Base-by-base conservation (phyloP, 2,113 vertebrate species). In the Etia nguti region DNA sequence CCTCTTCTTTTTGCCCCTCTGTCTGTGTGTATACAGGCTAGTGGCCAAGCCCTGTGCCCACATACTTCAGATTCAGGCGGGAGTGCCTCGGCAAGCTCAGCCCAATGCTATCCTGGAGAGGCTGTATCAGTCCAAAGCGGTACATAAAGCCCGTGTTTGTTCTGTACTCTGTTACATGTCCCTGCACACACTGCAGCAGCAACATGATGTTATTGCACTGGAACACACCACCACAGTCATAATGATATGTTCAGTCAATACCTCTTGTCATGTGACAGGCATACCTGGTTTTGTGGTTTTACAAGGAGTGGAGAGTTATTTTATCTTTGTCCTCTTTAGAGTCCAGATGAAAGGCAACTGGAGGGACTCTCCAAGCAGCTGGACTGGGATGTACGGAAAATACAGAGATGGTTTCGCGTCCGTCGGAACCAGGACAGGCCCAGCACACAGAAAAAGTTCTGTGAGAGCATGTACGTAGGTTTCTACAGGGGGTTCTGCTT, bases 291-390 rank as follows among this genome's bases (percentile, higher is more conserved):
- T 84, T 86, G 36, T 83, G 60, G 68, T 65, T 82, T 70, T 77
- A 56, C 55, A 54, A 81, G 57, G 52, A 46, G 3, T 62, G 8
- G 18, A 12, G 34, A 60, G 79, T 85, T 18, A 80, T 50, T 41
- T 77, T 62, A 50, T 75, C 24, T 80, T 38, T 88, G 36, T 89
- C 29, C 9, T 80, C 85, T 46, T 68, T 82, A 99, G 98, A 95
- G 96, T 93, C 98, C 97, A 38, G 97, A 98, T 92, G 95, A 96
- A 24, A 98, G 96, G 92, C 97, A 98, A 80, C 80, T 99, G 91
- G 97, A 98, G 81, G 98, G 98, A 29, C 97, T 99, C 16, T 98
- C 98, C 82, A 99, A 99, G 89, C 98, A 99, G 93, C 95, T 99
- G 95, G 98, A 99, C 96, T 98, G 97, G 98, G 98, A 99, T 89